Evolutionary conservation across 2,888 invertebrate species (phyloP), one percentile per base, ranked within the genome.

Genomic region (Pheosia tremula): DNA sequence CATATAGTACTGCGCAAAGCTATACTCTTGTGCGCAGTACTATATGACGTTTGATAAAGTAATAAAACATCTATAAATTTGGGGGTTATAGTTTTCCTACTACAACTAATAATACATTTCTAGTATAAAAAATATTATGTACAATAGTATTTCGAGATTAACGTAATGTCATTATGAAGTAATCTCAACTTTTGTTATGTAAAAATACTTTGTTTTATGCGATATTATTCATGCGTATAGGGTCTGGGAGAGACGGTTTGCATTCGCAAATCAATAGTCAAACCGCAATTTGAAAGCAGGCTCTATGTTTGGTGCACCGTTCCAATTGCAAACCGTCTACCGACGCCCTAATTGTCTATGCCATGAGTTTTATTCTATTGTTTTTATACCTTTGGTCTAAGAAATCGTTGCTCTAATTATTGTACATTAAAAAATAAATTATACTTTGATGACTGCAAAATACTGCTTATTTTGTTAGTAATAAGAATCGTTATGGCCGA

Each of bases 121-220:
- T 53, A 37, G 8, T 4, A 39, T 55, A 39, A 39, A 39, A 3
- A 55, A 39, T 13, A 53, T 11, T 55, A 55, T 55, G 39, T 55
- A 55, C 55, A 55, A 55, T 39, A 55, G 37, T 55, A 39, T 13
- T 55, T 38, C 55, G 53, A 53, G 53, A 53, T 53, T 53, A 53
- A 37, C 8, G 8, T 24, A 53, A 53, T 53, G 37, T 53, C 36
- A 53, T 53, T 36, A 13, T 24, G 50, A 7, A 37, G 37, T 53
- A 53, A 53, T 53, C 53, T 53, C 53, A 53, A 5, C 24, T 24
- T 24, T 24, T 47, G 4, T 47, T 47, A n/a, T n/a, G 47, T 24
- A 24, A 24, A 8, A 50, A 24, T 50, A 50, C 5, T 50, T 50
- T 50, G 24, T 47, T 47, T 10, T 47, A 4, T 24, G 50, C 47